These are phyloP conservation scores for Nesoenas mayeri DNA, from an alignment of 2,113 vertebrate genomes.

Conservation along the genomic window DNA sequence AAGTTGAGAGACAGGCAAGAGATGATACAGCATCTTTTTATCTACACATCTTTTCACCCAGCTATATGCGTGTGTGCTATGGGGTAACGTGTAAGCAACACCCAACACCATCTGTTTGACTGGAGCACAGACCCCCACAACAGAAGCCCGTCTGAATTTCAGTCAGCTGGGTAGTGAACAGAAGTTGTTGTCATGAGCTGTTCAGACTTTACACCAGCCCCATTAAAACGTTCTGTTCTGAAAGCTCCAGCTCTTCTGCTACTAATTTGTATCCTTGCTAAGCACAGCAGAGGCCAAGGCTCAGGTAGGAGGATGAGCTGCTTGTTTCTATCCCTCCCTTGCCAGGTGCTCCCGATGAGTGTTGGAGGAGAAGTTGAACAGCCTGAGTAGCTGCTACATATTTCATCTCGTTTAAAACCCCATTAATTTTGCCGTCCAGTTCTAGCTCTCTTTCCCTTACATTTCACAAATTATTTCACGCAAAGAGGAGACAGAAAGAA, in stretches of 20 bases:
- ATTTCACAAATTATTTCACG: background rate
- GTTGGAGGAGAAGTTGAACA: background rate
- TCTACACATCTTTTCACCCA: background rate
- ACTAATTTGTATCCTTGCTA: background rate
- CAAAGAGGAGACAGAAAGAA: background rate
- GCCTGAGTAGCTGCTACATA: background rate
- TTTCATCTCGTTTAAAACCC: background rate
- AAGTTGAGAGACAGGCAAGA: background rate
- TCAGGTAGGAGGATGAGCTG: background rate
- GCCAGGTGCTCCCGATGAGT: background rate
- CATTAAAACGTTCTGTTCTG: fast-evolving
- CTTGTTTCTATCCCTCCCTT: background rate
- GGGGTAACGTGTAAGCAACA: background rate
- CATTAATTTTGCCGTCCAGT: background rate
- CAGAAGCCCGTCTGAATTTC: background rate
- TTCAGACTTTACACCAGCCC: background rate
- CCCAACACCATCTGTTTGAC: background rate
- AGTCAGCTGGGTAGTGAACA: background rate
- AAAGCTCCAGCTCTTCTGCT: background rate
- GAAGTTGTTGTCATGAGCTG: background rate
- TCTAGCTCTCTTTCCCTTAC: background rate
- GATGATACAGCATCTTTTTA: background rate
- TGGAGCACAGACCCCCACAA: background rate
- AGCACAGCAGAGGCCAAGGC: background rate
- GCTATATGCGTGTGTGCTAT: background rate